phyloP scores from a whole-genome alignment of 2,888 invertebrate genomes.

The Achlya flavicornis region DNA sequence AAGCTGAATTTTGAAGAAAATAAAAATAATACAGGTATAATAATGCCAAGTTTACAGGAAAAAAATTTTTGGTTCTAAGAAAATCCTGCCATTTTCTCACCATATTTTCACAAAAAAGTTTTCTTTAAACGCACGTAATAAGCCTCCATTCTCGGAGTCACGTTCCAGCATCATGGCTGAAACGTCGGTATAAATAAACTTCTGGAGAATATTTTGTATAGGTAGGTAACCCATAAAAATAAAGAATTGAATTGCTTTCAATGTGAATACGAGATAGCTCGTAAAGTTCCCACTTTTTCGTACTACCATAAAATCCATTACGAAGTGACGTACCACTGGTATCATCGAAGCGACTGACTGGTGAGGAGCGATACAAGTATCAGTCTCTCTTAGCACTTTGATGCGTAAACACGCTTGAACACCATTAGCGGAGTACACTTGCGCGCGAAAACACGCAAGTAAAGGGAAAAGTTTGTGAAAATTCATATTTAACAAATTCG shows the following conservation, averaged over 20 bases:
- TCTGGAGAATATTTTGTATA: neutral
- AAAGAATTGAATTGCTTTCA: slow-evolving; percentile 10
- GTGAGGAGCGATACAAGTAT: neutral
- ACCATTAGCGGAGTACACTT: neutral
- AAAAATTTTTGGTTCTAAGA: too few species aligned
- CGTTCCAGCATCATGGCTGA: neutral
- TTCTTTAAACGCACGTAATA: neutral
- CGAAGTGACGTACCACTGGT: slow-evolving; percentile 4
- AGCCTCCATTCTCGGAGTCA: neutral
- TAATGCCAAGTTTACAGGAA: too few species aligned
- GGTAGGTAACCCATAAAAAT: neutral
- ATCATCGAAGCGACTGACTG: slow-evolving; percentile 8
- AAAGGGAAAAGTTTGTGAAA: slow-evolving; percentile 9
- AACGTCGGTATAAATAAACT: neutral
- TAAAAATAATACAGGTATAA: too few species aligned
- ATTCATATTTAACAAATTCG: neutral
- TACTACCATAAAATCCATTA: neutral
- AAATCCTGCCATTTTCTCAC: too few species aligned
- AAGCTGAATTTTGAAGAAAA: too few species aligned
- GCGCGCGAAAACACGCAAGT: slow-evolving; percentile 10
- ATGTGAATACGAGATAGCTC: neutral
- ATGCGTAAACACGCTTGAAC: slow-evolving; percentile 11
- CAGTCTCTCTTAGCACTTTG: slow-evolving; percentile 13
- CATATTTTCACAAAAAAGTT: neutral
- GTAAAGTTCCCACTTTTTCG: slow-evolving; percentile 7